Conservation (phyloP, 2,888 invertebrate genomes). For the Diarsia dahlii region DNA sequence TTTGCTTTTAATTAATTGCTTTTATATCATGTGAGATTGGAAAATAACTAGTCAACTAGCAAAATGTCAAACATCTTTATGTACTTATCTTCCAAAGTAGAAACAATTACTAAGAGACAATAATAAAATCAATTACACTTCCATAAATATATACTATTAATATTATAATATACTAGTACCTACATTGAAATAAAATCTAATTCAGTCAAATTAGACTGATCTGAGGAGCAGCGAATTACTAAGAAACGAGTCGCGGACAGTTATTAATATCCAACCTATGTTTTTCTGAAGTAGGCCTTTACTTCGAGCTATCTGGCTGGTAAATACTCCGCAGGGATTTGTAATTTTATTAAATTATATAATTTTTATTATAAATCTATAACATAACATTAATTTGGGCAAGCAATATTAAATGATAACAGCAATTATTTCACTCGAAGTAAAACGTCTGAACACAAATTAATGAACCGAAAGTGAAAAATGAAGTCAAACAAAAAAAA, state of each 20-base stretch:
- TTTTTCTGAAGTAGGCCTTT: neutral
- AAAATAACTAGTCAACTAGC: neutral
- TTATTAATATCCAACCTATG: neutral
- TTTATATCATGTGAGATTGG: constrained; percentile 5
- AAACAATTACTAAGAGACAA: constrained; percentile 33
- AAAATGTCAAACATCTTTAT: constrained; percentile 5
- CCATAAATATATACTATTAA: constrained; percentile 6
- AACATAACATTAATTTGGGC: neutral
- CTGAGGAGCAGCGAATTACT: constrained; percentile 4
- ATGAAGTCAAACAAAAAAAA: neutral
- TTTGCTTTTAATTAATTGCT: constrained; percentile 5
- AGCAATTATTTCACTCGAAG: neutral
- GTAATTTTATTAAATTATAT: constrained; percentile 10
- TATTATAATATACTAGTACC: constrained; percentile 8
- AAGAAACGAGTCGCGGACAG: neutral
- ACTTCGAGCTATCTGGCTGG: neutral
- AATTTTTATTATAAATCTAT: neutral
- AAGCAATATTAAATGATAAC: neutral
- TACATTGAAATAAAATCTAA: neutral
- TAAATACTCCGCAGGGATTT: constrained; percentile 1
- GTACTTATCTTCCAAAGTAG: constrained; percentile 11
- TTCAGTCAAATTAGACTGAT: constrained; percentile 9
- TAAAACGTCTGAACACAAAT: neutral
- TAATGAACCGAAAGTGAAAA: neutral
- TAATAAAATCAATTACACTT: constrained; percentile 29